Percentiles rank a stretch among this genome's conserved stretches.
Conservation (phyloP, 2,113 vertebrate species). For the Muntiacus reevesi region DNA sequence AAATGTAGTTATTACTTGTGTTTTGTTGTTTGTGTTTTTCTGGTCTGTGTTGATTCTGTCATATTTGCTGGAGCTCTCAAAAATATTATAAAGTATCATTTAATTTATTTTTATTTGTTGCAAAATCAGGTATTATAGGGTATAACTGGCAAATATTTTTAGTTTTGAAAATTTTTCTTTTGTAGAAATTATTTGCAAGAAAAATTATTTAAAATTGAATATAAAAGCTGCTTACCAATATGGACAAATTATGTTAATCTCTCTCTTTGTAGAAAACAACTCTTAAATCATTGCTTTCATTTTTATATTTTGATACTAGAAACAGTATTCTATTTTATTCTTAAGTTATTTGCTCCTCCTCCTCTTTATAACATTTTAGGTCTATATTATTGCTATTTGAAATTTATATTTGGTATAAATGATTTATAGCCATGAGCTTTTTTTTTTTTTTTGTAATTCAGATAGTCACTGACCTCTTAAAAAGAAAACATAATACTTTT, state of each 20-base stretch:
- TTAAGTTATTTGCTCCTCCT: background rate
- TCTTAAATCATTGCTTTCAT: background rate
- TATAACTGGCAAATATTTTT: background rate
- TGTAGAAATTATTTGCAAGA: slow-evolving; percentile 12
- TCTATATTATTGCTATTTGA: background rate
- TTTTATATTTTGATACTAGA: background rate
- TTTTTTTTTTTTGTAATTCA: background rate
- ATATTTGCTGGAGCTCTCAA: background rate
- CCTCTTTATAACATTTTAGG: background rate
- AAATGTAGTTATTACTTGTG: background rate
- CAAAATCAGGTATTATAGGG: background rate
- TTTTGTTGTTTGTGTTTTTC: background rate
- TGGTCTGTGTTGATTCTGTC: background rate
- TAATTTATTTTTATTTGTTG: slow-evolving; percentile 5
- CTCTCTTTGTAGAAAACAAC: background rate
- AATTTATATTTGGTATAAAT: slow-evolving; percentile 8
- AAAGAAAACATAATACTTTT: background rate
- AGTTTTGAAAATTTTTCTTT: background rate
- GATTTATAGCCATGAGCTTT: background rate
- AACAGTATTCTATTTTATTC: background rate
- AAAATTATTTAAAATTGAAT: background rate
- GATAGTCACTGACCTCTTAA: background rate
- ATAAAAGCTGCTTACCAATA: background rate
- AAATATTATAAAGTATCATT: background rate
- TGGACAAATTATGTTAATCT: background rate